Conservation (phyloP, 2,113 vertebrate species). For the Morphnarchus princeps region DNA sequence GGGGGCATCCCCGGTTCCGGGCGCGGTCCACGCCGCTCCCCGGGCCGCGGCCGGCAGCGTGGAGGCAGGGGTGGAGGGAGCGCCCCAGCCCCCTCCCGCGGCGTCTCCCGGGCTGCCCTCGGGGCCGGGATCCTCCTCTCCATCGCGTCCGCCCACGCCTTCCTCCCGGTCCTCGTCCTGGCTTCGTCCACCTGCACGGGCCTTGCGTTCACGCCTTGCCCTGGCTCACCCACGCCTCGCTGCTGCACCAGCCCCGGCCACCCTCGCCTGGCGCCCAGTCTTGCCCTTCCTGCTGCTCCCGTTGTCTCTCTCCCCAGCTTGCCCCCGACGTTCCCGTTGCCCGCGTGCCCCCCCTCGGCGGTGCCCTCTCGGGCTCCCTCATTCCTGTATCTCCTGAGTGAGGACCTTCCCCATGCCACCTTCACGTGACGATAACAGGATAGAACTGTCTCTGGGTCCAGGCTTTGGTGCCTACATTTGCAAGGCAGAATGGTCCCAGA, state of each 20-base stretch:
- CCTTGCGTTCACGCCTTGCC: neutral
- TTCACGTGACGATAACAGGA: accelerated
- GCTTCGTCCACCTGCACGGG: neutral
- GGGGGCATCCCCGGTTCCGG: too few relatives aligned
- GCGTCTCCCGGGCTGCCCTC: neutral
- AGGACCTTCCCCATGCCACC: neutral
- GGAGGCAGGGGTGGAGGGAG: too few relatives aligned
- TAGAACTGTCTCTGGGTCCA: neutral
- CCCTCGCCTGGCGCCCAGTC: neutral
- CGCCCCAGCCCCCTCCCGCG: too few relatives aligned
- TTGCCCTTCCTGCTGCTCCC: neutral
- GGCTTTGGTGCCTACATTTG: neutral
- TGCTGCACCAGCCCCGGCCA: neutral
- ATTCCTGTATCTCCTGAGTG: accelerated
- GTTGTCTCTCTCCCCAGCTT: neutral
- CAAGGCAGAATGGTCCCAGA: neutral
- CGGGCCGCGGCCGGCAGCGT: too few relatives aligned
- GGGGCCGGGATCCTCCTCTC: neutral
- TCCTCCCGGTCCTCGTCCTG: neutral
- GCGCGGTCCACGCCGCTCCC: too few relatives aligned
- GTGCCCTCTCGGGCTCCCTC: neutral
- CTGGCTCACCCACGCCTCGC: accelerated
- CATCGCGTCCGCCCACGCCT: accelerated
- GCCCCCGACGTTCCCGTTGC: accelerated
- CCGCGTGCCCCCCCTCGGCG: accelerated